phyloP scores from a whole-genome alignment of 2,113 vertebrate species.

The Paralichthys olivaceus region DNA sequence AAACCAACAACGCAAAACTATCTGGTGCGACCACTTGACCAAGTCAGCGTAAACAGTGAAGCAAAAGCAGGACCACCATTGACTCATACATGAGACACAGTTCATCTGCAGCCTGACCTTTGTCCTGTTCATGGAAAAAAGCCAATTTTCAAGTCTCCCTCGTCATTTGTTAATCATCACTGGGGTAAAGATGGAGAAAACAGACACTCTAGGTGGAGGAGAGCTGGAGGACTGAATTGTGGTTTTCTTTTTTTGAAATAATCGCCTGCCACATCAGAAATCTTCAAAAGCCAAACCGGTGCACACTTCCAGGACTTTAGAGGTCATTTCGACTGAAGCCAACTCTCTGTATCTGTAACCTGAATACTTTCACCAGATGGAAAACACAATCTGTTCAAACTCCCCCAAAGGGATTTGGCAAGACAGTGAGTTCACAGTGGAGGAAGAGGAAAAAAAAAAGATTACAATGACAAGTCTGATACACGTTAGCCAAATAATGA shows the following conservation, averaged over 20 bases:
- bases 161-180: background rate
- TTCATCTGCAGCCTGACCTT: conserved; percentile 24
- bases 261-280: conserved; percentile 59
- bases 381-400: conserved; percentile 76
- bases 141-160: conserved; percentile 8
- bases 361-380: conserved; percentile 79
- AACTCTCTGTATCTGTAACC: conserved; percentile 69
- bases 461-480: conserved; percentile 62
- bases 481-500: conserved; percentile 30
- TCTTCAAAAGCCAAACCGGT: conserved; percentile 47
- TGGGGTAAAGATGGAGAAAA: background rate
- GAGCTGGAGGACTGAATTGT: background rate
- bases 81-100: background rate
- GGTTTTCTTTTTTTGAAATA: background rate
- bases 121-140: conserved; percentile 40
- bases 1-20: conserved; percentile 16
- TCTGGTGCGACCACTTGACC: background rate
- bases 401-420: conserved; percentile 76
- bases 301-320: conserved; percentile 61
- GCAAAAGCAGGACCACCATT: conserved; percentile 47
- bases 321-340: conserved; percentile 66
- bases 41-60: conserved; percentile 37
- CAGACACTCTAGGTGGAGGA: background rate
- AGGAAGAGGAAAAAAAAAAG: conserved; percentile 9
- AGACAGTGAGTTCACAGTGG: conserved; percentile 68